Evolutionary conservation across 2,113 vertebrate genomes (phyloP).

Genomic region (Pituophis catenifer): DNA sequence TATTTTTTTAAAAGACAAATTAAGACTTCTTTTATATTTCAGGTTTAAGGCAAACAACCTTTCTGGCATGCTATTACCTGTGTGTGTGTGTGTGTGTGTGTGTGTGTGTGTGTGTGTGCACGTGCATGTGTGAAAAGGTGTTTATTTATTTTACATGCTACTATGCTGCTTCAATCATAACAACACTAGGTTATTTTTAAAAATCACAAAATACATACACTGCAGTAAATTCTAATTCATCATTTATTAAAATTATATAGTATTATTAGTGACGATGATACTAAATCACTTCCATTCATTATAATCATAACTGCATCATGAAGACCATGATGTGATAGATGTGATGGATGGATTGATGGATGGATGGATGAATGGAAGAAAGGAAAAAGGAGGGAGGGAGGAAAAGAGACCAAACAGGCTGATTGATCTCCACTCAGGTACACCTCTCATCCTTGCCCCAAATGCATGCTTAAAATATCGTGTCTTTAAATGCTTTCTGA

Average conservation of each 20-base stretch:
- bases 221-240: background rate
- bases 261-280: background rate
- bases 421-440: background rate
- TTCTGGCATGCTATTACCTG: background rate
- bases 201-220: background rate
- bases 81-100: background rate
- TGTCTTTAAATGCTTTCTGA: background rate
- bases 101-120: too few species aligned
- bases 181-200: background rate
- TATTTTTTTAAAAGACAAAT: background rate
- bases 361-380: background rate
- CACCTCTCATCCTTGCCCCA: background rate
- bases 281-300: background rate
- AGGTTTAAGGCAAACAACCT: background rate
- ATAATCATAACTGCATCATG: background rate
- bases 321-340: background rate
- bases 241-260: background rate
- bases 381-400: background rate
- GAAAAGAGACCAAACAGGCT: background rate
- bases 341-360: too few species aligned
- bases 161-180: background rate
- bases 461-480: background rate
- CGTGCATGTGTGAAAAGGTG: background rate
- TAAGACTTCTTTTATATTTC: background rate
- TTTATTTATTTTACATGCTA: background rate